Evolutionary conservation across 1,140 invertebrate species (phyloP), one percentile per base, ranked within the genome.

Genomic region (Temnothorax longispinosus): DNA sequence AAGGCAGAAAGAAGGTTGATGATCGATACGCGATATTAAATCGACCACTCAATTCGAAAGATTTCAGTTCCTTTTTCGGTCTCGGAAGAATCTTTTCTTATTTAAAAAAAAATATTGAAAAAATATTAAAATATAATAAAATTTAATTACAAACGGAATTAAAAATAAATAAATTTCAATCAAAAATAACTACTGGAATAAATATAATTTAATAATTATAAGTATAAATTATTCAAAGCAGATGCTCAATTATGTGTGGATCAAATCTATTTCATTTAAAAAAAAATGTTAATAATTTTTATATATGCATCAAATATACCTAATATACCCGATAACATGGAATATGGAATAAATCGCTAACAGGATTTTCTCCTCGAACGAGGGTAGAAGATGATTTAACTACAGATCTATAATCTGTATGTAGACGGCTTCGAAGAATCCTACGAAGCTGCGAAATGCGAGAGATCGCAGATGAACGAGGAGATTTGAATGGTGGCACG

Each of bases 391-490:
- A 62, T 52, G 81, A 85, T 85, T 74, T 60, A 47, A 85, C 81
- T 85, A 75, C 18, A 60, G 5, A n/a, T 32, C 71, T 47, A n/a
- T 64, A 85, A 85, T 85, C 71, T 85, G 71, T 64, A 21, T 21
- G 72, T 76, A 71, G 65, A 64, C 81, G 44, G 69, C 27, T 85
- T 15, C 10, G 13, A 85, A 41, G 47, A 85, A 85, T 62, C 52
- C 58, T 54, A 56, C 4, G 35, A 67, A 74, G 27, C 32, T 67
- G 41, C n/a, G 62, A 77, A 82, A 71, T 52, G 78, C 54, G 72
- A 47, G 58, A 84, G 67, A 82, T 82, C 50, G 74, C 60, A 69
- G 78, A 89, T 80, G 77, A 87, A 87, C 67, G 74, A 67, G 64
- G 27, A 89, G 58, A 77, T 80, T 69, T 69, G 54, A 69, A 56